phyloP scores from a whole-genome alignment of 1,140 invertebrate genomes.

The Scaptomyza graminum region DNA sequence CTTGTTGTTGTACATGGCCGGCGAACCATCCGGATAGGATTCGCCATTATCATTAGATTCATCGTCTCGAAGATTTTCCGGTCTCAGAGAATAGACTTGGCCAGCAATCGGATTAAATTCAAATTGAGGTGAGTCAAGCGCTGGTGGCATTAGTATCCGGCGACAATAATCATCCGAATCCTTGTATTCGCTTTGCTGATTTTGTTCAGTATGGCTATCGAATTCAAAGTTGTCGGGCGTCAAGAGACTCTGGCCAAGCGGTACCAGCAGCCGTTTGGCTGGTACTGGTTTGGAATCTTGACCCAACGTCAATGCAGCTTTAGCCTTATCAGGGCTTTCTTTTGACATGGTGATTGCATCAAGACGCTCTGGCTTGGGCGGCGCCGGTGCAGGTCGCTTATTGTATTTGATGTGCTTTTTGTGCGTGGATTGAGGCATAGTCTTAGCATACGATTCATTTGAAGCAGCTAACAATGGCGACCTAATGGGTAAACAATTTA shows the following conservation, averaged over 20 bases:
- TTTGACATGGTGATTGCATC: not conserved
- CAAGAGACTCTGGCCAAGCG: conserved; percentile 57
- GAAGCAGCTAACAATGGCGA: not conserved
- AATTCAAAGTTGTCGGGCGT: conserved; percentile 29
- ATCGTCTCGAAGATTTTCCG: not conserved
- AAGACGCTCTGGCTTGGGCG: conserved; percentile 84
- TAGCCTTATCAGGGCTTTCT: not conserved
- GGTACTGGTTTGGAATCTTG: conserved; percentile 41
- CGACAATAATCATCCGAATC: conserved; percentile 61
- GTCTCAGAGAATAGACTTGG: not conserved
- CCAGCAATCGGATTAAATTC: not conserved
- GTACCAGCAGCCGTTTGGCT: conserved; percentile 56
- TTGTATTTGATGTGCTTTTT: conserved; percentile 84
- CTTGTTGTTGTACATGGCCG: not conserved
- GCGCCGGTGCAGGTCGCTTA: conserved; percentile 89
- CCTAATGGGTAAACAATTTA: not conserved
- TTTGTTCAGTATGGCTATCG: conserved; percentile 40
- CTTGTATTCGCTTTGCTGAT: conserved; percentile 36
- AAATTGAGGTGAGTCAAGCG: conserved; percentile 30
- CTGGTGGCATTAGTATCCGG: conserved; percentile 58
- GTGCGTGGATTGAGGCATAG: conserved; percentile 49
- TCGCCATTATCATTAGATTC: not conserved
- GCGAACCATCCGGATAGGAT: not conserved
- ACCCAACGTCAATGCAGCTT: conserved; percentile 17
- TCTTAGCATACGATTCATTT: not conserved